Conservation (phyloP, 2,888 invertebrate species). For the Philopedon plagiatum region DNA sequence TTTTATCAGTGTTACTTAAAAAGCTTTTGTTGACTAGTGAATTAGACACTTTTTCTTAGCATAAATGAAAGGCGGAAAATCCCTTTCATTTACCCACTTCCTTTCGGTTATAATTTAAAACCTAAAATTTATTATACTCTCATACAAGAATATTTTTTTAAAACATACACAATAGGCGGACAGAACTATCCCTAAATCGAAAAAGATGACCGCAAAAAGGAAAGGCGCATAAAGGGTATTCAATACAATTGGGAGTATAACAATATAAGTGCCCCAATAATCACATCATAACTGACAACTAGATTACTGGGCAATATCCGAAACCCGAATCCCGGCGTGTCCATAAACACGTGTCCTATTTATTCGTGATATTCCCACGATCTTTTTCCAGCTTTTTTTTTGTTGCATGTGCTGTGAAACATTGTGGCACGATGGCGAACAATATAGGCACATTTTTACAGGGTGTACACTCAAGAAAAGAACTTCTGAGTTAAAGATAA, state of each 20-base stretch:
- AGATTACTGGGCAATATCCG: constrained; percentile 13
- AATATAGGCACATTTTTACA: too few relatives aligned
- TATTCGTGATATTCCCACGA: constrained; percentile 10
- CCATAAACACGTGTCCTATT: constrained; percentile 3
- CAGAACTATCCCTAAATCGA: constrained; percentile 4
- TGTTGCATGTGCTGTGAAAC: background rate
- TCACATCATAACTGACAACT: constrained; percentile 28
- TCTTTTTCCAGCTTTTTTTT: background rate
- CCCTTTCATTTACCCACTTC: too few relatives aligned
- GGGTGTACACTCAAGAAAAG: too few relatives aligned
- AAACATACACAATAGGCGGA: background rate
- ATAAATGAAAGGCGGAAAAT: too few relatives aligned
- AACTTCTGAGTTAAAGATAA: too few relatives aligned
- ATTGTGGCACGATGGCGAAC: too few relatives aligned
- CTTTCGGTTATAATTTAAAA: too few relatives aligned
- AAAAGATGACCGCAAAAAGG: constrained; percentile 11
- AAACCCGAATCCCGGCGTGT: background rate
- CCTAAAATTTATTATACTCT: too few relatives aligned
- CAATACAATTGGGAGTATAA: constrained; percentile 10
- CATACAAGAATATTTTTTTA: too few relatives aligned
- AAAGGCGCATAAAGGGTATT: background rate
- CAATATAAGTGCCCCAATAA: constrained; percentile 24
- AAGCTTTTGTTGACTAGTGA: too few relatives aligned
- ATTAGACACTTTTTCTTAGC: too few relatives aligned
- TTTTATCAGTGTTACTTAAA: too few relatives aligned